Evolutionary conservation across 2,888 invertebrate species (phyloP).

Genomic region (Ceriagrion tenellum): DNA sequence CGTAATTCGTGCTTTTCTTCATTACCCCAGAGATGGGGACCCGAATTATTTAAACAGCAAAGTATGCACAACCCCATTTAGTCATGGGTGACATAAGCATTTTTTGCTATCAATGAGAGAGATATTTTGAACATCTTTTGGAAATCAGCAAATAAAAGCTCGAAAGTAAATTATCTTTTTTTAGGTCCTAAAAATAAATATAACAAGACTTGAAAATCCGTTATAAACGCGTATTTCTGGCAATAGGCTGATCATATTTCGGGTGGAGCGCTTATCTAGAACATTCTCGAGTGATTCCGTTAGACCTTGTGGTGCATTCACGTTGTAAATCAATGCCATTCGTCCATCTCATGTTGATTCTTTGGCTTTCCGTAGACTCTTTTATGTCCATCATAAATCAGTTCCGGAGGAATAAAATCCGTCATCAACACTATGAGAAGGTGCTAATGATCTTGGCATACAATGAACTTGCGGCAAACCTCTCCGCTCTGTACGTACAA

Average conservation of each 20-base stretch:
- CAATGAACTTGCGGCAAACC: neutral
- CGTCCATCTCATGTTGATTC: neutral
- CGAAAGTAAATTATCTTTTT: too few species aligned
- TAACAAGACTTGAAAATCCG: too few species aligned
- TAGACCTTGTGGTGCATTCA: neutral
- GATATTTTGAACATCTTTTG: neutral
- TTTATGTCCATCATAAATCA: constrained; percentile 11
- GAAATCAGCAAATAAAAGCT: neutral
- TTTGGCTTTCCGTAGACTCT: neutral
- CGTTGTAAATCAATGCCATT: neutral
- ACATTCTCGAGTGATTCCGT: neutral
- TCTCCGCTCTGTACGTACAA: neutral
- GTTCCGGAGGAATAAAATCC: constrained; percentile 24
- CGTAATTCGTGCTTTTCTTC: too few species aligned
- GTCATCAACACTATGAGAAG: neutral
- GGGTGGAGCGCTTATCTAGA: neutral
- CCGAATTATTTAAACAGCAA: too few species aligned
- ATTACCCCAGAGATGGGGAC: too few species aligned
- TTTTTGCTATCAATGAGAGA: too few species aligned
- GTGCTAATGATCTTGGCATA: constrained; percentile 20
- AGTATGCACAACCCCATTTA: too few species aligned
- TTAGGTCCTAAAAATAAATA: too few species aligned
- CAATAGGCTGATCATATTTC: too few species aligned
- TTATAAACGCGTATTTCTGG: too few species aligned
- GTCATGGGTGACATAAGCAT: too few species aligned